Conservation (phyloP, 1,140 invertebrate species). For the Campoletis sonorensis region DNA sequence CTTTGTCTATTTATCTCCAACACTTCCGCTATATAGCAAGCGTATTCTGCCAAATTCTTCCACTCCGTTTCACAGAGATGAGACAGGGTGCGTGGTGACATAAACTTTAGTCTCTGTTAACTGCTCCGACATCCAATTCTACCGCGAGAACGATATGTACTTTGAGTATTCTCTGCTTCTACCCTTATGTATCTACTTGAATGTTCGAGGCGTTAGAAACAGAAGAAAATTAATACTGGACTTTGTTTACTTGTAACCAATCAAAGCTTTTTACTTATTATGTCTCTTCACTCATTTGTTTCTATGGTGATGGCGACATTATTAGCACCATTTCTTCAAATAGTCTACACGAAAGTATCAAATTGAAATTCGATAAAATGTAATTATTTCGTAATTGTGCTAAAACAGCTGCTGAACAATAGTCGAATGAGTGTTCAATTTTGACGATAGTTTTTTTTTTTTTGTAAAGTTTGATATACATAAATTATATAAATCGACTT, state of each 20-base stretch:
- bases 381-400: too few relatives aligned
- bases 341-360: too few relatives aligned
- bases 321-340: too few relatives aligned
- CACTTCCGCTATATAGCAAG: neutral
- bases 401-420: too few relatives aligned
- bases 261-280: too few relatives aligned
- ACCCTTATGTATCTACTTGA: neutral
- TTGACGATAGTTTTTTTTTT: too few relatives aligned
- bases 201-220: neutral
- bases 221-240: neutral
- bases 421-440: too few relatives aligned
- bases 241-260: neutral
- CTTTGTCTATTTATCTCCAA: neutral
- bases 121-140: constrained; percentile 12
- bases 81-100: constrained; percentile 20
- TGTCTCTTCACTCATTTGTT: too few relatives aligned
- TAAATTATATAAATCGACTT: too few relatives aligned
- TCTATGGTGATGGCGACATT: too few relatives aligned
- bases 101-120: constrained; percentile 20
- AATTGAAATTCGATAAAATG: too few relatives aligned
- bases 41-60: neutral
- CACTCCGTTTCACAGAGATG: neutral
- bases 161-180: constrained; percentile 6
- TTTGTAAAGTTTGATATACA: too few relatives aligned
- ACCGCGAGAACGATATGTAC: neutral